phyloP scores from a whole-genome alignment of 2,797 vertebrate species.

The Protosalanx chinensis region DNA sequence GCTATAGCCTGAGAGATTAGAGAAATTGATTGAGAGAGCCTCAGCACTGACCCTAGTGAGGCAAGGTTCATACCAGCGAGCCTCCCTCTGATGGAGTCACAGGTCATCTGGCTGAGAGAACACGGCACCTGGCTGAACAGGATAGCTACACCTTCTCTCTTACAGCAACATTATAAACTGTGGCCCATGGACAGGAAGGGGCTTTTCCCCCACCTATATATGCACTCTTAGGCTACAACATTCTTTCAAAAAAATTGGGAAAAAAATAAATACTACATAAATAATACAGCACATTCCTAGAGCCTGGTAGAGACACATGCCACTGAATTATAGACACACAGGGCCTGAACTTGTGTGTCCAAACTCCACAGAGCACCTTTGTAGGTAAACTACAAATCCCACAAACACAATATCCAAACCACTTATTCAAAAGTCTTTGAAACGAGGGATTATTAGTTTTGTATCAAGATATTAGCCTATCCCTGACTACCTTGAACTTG shows the following conservation, averaged over 20 bases:
- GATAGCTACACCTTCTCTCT: neutral
- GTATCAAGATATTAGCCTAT: neutral
- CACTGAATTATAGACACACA: neutral
- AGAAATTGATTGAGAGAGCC: neutral
- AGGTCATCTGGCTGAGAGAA: neutral
- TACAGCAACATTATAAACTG: neutral
- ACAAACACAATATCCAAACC: neutral
- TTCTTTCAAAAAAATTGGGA: neutral
- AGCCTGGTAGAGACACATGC: neutral
- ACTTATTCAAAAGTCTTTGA: neutral
- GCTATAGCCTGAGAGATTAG: neutral
- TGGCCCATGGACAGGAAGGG: neutral
- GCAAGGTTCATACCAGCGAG: neutral
- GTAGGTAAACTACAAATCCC: neutral
- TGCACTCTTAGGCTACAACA: neutral
- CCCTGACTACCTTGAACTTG: neutral
- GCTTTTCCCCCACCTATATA: neutral
- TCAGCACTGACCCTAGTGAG: neutral
- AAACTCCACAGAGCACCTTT: neutral
- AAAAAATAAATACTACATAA: neutral
- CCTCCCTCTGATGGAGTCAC: neutral
- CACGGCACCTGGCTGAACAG: neutral
- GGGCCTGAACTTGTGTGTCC: neutral
- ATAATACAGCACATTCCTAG: neutral
- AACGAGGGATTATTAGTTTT: neutral